A percentile compares a stretch with the other conserved stretches of the same genome.
phyloP scores from a whole-genome alignment of 2,797 vertebrate species.

The Tolypeutes matacus region DNA sequence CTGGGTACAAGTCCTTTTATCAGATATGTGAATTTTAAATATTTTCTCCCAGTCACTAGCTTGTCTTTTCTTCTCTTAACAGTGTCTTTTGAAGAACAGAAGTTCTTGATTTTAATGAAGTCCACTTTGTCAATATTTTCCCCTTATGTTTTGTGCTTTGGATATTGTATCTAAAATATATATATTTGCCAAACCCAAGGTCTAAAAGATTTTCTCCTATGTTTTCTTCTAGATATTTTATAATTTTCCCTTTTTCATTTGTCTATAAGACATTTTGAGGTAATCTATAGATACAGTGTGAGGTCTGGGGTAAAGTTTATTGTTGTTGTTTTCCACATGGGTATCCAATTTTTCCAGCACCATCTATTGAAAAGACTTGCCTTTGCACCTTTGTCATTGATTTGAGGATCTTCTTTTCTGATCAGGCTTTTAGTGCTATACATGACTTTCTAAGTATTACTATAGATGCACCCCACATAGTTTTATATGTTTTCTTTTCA shows the following conservation, averaged over 20 bases:
- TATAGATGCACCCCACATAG: not conserved
- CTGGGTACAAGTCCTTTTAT: not conserved
- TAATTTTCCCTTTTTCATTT: not conserved
- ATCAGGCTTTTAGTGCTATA: not conserved
- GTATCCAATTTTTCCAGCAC: not conserved
- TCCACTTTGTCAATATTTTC: not conserved
- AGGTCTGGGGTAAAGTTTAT: not conserved
- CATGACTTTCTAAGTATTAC: not conserved
- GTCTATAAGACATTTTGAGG: not conserved
- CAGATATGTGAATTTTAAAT: not conserved
- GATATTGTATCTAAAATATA: not conserved
- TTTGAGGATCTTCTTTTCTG: not conserved
- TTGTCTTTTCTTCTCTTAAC: conserved; percentile 14
- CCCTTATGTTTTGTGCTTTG: too few relatives aligned
- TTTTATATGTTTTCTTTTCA: not conserved
- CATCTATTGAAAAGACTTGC: not conserved
- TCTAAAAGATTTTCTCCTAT: not conserved
- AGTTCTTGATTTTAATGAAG: not conserved
- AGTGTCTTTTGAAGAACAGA: not conserved
- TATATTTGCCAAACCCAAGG: not conserved
- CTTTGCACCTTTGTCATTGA: not conserved
- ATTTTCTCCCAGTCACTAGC: not conserved
- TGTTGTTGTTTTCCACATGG: not conserved
- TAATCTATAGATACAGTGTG: not conserved
- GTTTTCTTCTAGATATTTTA: not conserved